Percentiles rank a stretch among this genome's conserved stretches.
Conservation (phyloP, 1,140 invertebrate species). For the Stratiolaelaps scimitus region DNA sequence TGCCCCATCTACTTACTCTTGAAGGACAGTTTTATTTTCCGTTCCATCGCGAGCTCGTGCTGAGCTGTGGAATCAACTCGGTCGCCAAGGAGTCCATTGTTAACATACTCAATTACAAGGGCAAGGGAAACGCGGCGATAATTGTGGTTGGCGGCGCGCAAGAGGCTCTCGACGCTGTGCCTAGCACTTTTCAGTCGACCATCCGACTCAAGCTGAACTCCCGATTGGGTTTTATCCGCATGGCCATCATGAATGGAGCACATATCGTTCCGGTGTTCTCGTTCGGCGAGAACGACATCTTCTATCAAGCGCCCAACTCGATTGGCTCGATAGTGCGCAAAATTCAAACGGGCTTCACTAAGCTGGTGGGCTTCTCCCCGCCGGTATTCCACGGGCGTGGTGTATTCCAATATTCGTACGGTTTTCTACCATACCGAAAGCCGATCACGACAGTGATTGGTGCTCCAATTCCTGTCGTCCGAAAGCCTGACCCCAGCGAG, state of each 20-base stretch:
- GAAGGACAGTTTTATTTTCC: slow-evolving; percentile 68
- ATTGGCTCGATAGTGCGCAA: slow-evolving; percentile 54
- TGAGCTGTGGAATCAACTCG: slow-evolving; percentile 40
- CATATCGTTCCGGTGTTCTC: slow-evolving; percentile 72
- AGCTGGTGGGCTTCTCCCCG: slow-evolving; percentile 59
- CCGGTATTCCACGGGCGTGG: slow-evolving; percentile 67
- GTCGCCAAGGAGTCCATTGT: slow-evolving; percentile 44
- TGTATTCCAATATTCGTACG: slow-evolving; percentile 75
- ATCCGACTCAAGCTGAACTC: slow-evolving; percentile 57
- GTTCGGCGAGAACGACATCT: slow-evolving; percentile 83
- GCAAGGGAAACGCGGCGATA: slow-evolving; percentile 50
- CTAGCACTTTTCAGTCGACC: slow-evolving; percentile 42
- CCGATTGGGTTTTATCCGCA: slow-evolving; percentile 60
- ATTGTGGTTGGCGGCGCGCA: slow-evolving; percentile 68
- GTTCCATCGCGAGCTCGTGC: slow-evolving; percentile 58
- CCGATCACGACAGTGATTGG: slow-evolving; percentile 80
- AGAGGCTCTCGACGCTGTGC: slow-evolving; percentile 51
- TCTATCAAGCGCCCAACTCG: slow-evolving; percentile 58
- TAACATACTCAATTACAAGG: slow-evolving; percentile 42
- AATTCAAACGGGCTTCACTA: slow-evolving; percentile 56
- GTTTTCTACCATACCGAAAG: slow-evolving; percentile 60
- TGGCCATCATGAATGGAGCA: slow-evolving; percentile 62
- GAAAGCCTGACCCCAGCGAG: slow-evolving; percentile 53
- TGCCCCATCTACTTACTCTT: slow-evolving; percentile 57
- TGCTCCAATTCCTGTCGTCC: slow-evolving; percentile 58